Base-by-base conservation (phyloP, 2,888 invertebrate species). In the Meteorus cinctellus region DNA sequence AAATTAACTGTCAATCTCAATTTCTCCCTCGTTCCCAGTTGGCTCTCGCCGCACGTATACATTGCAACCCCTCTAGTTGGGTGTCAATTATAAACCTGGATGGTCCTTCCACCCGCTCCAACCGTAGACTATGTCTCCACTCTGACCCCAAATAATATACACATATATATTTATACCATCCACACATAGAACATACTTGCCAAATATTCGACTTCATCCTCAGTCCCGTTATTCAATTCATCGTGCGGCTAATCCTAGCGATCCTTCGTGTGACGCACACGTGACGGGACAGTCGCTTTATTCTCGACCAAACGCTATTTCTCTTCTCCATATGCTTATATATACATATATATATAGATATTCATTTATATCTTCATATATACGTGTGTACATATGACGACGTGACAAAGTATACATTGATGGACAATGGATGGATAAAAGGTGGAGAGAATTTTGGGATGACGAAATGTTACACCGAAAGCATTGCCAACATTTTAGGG, bases 1-100 rank as follows among this genome's bases (percentile, higher is more conserved):
- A 89, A 89, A 89, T 89, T 89, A 89, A 88, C 89, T 89, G 89
- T 89, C 89, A 89, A 89, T 89, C 89, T 89, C 89, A 89, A 89
- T 81, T 81, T 80, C 80, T 75, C 79, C 78, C 79, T 76, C 78
- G 79, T 75, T 65, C 78, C 77, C 76, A 75, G 78, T 81, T 79
- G 67, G 78, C 78, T 79, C 78, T 78, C 81, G 77, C 77, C 79
- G 80, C 81, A 81, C 79, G 80, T 81, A 81, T 79, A 78, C 78
- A 77, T 78, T 77, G 78, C 76, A 75, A 65, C 76, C 77, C 70
- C 75, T 78, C 74, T 74, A 72, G 41, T 72, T 72, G 77, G 76
- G 78, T 81, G 78, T 81, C 80, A 82, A 82, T 82, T 82, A 81
- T 81, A 81, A 81, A 78, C 76, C 75, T 72, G 66, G 75, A 67